Percentiles rank a stretch among this genome's conserved stretches.
Evolutionary conservation across 2,888 invertebrate genomes (phyloP).

Genomic region (Sclerodermus sp.): DNA sequence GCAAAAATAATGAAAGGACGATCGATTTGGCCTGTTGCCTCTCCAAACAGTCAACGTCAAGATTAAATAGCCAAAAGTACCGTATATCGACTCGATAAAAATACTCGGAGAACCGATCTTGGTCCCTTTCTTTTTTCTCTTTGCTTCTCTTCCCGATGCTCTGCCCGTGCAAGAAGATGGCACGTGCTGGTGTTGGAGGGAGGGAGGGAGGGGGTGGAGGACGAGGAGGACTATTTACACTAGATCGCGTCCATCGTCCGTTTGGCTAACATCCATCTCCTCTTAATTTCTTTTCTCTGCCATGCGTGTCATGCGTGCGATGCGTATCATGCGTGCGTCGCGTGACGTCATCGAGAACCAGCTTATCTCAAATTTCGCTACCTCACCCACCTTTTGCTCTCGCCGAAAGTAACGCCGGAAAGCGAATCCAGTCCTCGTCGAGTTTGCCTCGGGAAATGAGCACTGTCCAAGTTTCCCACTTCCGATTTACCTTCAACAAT

Average conservation of each 20-base stretch:
- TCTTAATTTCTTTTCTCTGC: no score
- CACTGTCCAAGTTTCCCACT: constrained; percentile 37
- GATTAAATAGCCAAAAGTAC: no score
- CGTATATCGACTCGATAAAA: no score
- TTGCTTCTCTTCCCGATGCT: no score
- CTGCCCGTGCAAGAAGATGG: no score
- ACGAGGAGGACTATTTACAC: no score
- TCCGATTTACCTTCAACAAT: constrained; percentile 24
- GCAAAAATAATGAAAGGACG: no score
- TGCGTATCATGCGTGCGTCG: background rate
- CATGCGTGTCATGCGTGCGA: background rate
- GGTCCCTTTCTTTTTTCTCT: constrained; percentile 28
- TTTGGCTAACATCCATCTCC: no score
- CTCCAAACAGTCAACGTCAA: no score
- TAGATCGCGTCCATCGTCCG: no score
- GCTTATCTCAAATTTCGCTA: background rate
- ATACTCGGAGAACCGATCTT: constrained; percentile 37
- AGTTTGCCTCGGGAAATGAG: constrained; percentile 34
- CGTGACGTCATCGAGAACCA: background rate
- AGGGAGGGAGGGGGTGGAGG: no score
- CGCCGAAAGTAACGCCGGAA: constrained; percentile 55
- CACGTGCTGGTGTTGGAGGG: no score
- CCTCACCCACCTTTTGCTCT: constrained; percentile 44
- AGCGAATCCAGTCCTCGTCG: constrained; percentile 57
- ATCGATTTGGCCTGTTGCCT: constrained; percentile 1